Evolutionary conservation across 2,797 vertebrate genomes (phyloP), one percentile per base, ranked within the genome.

Genomic region (Eidolon dupreanum): DNA sequence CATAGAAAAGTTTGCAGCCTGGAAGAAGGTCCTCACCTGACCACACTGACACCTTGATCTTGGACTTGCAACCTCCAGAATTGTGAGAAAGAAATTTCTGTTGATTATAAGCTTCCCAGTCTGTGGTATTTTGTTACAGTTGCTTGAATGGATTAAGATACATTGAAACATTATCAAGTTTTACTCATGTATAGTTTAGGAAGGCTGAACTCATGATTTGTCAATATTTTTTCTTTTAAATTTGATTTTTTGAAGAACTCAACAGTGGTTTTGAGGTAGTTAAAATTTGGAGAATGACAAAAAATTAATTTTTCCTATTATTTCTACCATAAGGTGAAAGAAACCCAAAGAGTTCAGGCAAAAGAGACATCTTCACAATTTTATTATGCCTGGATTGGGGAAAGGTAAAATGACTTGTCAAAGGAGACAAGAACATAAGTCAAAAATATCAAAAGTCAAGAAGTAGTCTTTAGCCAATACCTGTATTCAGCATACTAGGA

Each of bases 211-310:
- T 94, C 9, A 77, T 83, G 20, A 87, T 75, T 82, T 57, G 36
- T 43, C 12, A 26, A 20, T 22, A 75, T 63, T 57, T 51, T 26
- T 31, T 81, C 38, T 17, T 92, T 79, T 41, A 28, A 59, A 46
- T 85, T 73, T 5, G 5, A 38, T 33, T 33, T 73, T 71, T 82
- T 24, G 20, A 59, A 95, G 43, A 73, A 6, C 20, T 53, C 20
- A 65, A 65, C 2, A 77, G 38, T 83, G 49, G 8, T 59, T 96
- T 49, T 81, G 53, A 59, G 75, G 82, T 86, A 51, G 13, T 46
- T 92, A 90, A 78, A 92, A 83, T 87, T 84, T 83, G 36, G 49
- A 90, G 77, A 94, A 65, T 73, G 31, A 17, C 55, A 89, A 78
- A 53, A 55, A 43, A 31, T 59, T 88, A 38, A 77, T 70, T 90